Conservation (phyloP, 2,888 invertebrate species). For the Pyrrhia umbra region DNA sequence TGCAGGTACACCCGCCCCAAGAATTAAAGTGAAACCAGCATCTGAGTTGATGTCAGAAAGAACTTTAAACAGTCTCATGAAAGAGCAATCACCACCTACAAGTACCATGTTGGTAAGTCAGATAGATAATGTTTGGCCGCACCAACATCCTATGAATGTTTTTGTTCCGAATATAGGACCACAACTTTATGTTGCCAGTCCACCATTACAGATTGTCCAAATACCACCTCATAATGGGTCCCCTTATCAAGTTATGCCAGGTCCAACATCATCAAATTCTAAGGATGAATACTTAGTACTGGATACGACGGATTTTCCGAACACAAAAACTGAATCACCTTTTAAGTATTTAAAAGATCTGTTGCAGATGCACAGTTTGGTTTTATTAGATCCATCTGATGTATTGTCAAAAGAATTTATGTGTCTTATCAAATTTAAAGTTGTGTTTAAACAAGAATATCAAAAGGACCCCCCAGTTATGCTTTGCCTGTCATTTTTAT, state of each 20-base stretch:
- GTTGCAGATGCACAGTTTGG: constrained; percentile 73
- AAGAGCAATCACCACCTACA: constrained; percentile 38
- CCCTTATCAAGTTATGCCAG: constrained; percentile 18
- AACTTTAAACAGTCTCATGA: constrained; percentile 61
- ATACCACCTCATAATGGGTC: constrained; percentile 11
- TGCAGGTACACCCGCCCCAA: constrained; percentile 61
- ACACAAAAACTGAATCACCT: constrained; percentile 78
- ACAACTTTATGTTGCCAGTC: constrained; percentile 5
- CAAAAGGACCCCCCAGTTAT: constrained; percentile 65
- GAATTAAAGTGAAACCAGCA: constrained; percentile 84
- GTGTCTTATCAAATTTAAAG: constrained; percentile 80
- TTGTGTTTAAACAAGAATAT: constrained; percentile 75
- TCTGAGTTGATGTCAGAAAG: constrained; percentile 80
- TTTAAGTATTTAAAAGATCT: constrained; percentile 77
- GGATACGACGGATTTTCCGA: constrained; percentile 79
- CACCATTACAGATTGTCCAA: constrained; percentile 31
- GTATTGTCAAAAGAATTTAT: constrained; percentile 61
- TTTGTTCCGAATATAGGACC: constrained; percentile 33
- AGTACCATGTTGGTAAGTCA: constrained; percentile 21
- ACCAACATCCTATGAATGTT: constrained; percentile 13
- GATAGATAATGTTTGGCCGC: constrained; percentile 35
- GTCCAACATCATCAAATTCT: constrained; percentile 5
- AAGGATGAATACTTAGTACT: constrained; percentile 64
- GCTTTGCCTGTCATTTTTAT: constrained; percentile 74
- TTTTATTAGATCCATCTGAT: constrained; percentile 67